These are phyloP conservation scores for Nycteola revayana DNA, from an alignment of 2,888 invertebrate genomes.

Conservation along the genomic window DNA sequence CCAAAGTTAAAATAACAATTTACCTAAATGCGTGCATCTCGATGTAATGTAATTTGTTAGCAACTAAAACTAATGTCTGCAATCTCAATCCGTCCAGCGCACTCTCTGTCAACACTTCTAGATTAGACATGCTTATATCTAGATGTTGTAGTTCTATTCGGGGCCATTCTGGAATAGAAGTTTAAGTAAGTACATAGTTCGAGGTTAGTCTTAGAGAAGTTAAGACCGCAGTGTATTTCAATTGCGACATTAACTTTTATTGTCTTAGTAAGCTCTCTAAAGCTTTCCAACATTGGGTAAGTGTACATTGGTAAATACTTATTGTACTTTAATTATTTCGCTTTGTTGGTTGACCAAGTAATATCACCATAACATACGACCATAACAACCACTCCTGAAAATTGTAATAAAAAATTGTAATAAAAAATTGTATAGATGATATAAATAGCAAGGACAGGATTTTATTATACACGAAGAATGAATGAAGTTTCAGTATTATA, in stretches of 20 bases:
- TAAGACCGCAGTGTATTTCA: constrained; percentile 20
- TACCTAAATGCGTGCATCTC: constrained; percentile 91
- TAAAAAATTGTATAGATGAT: no score
- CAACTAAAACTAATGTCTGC: constrained; percentile 91
- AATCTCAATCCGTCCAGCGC: constrained; percentile 88
- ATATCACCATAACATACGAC: no score
- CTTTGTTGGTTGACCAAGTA: no score
- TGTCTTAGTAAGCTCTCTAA: no score
- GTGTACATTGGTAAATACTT: no score
- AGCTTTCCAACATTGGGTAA: no score
- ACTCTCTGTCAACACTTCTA: constrained; percentile 91
- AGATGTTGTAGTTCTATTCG: constrained; percentile 90
- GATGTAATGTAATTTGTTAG: constrained; percentile 90
- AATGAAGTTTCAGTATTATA: no score
- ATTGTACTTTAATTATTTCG: no score
- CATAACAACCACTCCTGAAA: no score
- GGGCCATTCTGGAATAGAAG: constrained; percentile 86
- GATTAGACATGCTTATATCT: constrained; percentile 91
- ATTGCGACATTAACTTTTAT: constrained; percentile 18
- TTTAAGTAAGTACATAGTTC: constrained; percentile 36
- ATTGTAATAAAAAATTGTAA: no score
- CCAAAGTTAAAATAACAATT: constrained; percentile 27
- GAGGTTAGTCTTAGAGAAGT: constrained; percentile 20
- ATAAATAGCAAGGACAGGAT: no score
- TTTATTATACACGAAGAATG: no score